Conservation (phyloP, 2,797 vertebrate genomes). For the Margarornis squamiger region DNA sequence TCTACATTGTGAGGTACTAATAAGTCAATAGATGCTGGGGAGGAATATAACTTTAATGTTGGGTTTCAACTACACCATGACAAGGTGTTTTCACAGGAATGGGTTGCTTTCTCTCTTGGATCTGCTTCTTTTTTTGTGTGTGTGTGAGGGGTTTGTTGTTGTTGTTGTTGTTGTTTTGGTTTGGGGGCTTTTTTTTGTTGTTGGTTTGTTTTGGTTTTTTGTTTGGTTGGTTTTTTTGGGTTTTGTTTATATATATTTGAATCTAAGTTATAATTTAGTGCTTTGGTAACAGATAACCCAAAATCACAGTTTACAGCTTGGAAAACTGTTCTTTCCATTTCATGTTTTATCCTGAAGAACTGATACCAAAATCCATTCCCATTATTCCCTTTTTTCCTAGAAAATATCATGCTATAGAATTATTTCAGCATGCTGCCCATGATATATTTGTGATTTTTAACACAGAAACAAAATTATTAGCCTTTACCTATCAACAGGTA, state of each 20-base stretch:
- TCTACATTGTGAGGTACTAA: slow-evolving; percentile 86
- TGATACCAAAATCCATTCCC: background rate
- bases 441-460: background rate
- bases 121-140: background rate
- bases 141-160: too few species aligned
- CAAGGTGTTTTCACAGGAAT: background rate
- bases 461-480: background rate
- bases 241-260: background rate
- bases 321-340: background rate
- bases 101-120: background rate
- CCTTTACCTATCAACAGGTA: background rate
- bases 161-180: too few species aligned
- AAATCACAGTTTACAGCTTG: background rate
- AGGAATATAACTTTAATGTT: background rate
- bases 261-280: background rate
- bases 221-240: too few species aligned
- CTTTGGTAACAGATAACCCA: background rate
- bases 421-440: background rate
- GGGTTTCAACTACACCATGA: background rate
- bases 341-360: background rate
- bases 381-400: background rate
- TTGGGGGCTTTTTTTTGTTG: too few species aligned
- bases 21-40: background rate
- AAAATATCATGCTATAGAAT: background rate
- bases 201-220: too few species aligned